These are phyloP conservation scores for Momotus momota DNA, from an alignment of 2,797 vertebrate genomes.

Conservation along the genomic window DNA sequence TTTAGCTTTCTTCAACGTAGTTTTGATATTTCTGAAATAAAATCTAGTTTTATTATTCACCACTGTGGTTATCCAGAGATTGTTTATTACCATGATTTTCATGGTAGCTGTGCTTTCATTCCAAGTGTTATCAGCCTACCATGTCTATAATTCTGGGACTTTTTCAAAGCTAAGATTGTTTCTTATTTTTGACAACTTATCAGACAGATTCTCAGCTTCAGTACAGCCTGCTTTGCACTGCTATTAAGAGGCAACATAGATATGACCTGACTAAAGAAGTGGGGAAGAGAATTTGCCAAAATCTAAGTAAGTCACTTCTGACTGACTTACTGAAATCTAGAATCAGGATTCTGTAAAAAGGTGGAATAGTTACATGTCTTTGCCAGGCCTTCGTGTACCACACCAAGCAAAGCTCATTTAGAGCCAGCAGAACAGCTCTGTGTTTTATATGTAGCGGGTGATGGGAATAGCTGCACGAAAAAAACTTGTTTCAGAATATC, in stretches of 20 bases:
- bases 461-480: background rate
- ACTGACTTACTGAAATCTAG: background rate
- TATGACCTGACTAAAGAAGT: background rate
- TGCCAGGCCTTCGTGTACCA: background rate
- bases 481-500: background rate
- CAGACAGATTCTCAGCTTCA: background rate
- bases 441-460: background rate
- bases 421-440: background rate
- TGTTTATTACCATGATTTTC: conserved; percentile 8
- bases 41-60: conserved; percentile 72
- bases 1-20: conserved; percentile 59
- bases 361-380: background rate
- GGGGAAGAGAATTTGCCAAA: background rate
- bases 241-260: background rate
- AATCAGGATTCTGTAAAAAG: background rate
- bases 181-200: background rate
- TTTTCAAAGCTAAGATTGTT: background rate
- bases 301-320: background rate
- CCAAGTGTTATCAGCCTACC: background rate
- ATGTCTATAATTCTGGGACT: background rate
- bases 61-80: background rate
- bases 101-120: background rate
- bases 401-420: background rate
- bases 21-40: conserved; percentile 80
- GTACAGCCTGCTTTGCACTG: background rate